phyloP scores from a whole-genome alignment of 2,888 invertebrate species.

The Tetranychus piercei region DNA sequence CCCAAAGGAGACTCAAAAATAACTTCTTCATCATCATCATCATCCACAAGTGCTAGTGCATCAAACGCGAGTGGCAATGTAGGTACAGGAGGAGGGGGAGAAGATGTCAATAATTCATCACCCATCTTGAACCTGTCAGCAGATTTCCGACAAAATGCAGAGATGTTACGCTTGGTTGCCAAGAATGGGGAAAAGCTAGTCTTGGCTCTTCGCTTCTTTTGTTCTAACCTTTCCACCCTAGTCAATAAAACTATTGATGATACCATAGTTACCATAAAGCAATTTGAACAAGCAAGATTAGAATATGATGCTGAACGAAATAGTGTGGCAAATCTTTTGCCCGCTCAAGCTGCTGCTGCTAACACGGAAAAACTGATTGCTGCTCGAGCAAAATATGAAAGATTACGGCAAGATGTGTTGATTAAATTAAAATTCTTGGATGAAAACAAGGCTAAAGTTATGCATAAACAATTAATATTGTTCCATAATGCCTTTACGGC shows the following conservation, averaged over 20 bases:
- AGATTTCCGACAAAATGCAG: slow-evolving; percentile 82
- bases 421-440: slow-evolving; percentile 89
- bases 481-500: slow-evolving; percentile 93
- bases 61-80: neutral
- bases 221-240: slow-evolving; percentile 80
- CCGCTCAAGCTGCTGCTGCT: slow-evolving; percentile 28
- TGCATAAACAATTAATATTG: slow-evolving; percentile 87
- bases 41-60: neutral
- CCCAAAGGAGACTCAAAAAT: neutral
- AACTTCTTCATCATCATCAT: neutral
- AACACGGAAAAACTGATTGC: slow-evolving; percentile 50
- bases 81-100: neutral
- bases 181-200: slow-evolving; percentile 75
- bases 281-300: slow-evolving; percentile 59
- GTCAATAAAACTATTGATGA: slow-evolving; percentile 97
- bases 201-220: slow-evolving; percentile 86
- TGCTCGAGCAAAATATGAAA: slow-evolving; percentile 72
- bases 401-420: slow-evolving; percentile 73
- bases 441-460: slow-evolving; percentile 69
- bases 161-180: slow-evolving; percentile 76
- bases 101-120: neutral
- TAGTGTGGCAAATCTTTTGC: slow-evolving; percentile 4
- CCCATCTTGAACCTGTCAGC: slow-evolving; percentile 34
- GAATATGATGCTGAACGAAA: slow-evolving; percentile 97
- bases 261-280: slow-evolving; percentile 55